Evolutionary conservation across 2,113 vertebrate genomes (phyloP).

Genomic region (Paratilapia polleni): DNA sequence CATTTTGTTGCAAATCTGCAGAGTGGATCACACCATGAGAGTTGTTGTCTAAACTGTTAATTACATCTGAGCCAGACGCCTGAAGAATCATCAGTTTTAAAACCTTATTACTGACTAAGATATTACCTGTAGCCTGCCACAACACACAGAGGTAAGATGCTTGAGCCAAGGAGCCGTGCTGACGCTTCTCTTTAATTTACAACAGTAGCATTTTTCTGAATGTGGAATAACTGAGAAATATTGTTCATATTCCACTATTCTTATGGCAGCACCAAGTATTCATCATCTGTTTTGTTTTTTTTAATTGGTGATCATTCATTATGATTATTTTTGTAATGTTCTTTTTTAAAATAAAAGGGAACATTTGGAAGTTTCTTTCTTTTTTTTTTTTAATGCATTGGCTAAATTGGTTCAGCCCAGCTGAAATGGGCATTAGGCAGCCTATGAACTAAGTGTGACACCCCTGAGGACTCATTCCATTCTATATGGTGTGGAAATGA

Average conservation of each 20-base stretch:
- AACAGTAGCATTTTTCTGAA: background rate
- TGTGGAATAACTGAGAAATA: background rate
- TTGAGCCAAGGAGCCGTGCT: background rate
- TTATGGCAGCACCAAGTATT: background rate
- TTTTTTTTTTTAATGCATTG: background rate
- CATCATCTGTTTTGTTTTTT: background rate
- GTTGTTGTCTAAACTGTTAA: background rate
- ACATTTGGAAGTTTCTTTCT: background rate
- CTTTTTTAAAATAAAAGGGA: background rate
- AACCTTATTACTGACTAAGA: background rate
- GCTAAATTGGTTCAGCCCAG: background rate
- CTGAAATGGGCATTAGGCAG: background rate
- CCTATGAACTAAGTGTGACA: background rate
- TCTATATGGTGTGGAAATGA: fast-evolving
- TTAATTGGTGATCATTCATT: background rate
- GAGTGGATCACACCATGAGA: background rate
- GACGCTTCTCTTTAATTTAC: background rate
- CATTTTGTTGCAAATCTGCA: background rate
- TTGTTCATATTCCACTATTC: background rate
- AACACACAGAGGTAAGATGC: background rate
- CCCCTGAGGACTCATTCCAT: background rate
- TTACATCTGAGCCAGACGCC: background rate
- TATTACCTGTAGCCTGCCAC: background rate
- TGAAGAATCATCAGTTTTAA: background rate
- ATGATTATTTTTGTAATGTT: background rate